A percentile compares a stretch with the other conserved stretches of the same genome.
Conservation (phyloP, 2,113 vertebrate genomes). For the Mormyrus iriodes region DNA sequence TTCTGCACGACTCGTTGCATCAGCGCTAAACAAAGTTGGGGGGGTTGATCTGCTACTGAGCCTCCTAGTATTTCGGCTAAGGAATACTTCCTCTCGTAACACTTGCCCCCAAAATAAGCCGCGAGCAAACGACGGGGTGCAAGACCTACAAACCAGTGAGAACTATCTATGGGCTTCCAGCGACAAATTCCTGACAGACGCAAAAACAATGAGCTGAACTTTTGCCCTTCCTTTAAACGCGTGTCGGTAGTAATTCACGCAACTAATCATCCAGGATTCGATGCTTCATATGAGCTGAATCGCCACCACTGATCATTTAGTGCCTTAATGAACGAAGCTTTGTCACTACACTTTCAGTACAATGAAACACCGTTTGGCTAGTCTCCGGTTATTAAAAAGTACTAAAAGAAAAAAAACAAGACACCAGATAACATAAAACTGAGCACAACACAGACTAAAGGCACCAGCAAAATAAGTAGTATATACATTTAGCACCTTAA, state of each 20-base stretch:
- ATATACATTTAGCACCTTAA: background rate
- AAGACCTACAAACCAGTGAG: background rate
- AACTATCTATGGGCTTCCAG: background rate
- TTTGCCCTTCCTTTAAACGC: background rate
- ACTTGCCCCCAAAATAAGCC: background rate
- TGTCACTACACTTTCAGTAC: background rate
- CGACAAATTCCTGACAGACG: background rate
- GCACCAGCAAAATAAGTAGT: background rate
- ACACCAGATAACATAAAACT: background rate
- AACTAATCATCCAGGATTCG: background rate
- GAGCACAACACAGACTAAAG: background rate
- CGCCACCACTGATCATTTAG: background rate
- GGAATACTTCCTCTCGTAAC: background rate
- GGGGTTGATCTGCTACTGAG: background rate
- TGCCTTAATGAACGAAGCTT: background rate
- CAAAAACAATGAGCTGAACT: background rate
- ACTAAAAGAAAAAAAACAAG: background rate
- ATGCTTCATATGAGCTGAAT: background rate
- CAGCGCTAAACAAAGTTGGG: conserved; percentile 21
- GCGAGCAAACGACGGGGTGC: background rate
- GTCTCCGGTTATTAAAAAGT: background rate
- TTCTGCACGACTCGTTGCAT: conserved; percentile 23
- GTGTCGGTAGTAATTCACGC: background rate
- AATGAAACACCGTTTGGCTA: background rate
- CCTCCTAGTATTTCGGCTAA: background rate